Base-by-base conservation (phyloP, 2,113 vertebrate genomes). In the Sardina pilchardus region DNA sequence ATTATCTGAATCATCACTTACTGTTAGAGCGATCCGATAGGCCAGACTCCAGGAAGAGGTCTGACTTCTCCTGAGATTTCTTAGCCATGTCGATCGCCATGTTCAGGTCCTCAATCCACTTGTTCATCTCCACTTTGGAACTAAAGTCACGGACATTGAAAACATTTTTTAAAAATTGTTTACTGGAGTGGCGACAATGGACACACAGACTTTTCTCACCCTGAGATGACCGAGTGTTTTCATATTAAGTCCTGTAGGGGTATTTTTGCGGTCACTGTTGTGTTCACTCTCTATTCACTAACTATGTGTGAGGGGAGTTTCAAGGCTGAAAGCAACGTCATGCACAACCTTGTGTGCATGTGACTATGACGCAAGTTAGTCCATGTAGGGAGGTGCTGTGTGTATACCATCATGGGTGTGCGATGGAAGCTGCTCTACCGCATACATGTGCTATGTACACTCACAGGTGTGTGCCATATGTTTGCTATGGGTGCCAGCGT, bases 91-190 rank as follows among this genome's bases (percentile, higher is more conserved):
- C 96, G 0, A 99, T 99, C 0, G 98, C 97, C 2, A 94, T 30
- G 71, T 96, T 97, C 0, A 99, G 93, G 88, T 99, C 98, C 19
- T 96, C 96, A 85, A 97, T 96, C 98, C 98, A 99, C 90, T 98
- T 99, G 10, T 95, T 94, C 96, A 99, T 99, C 91, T 99, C 98
- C 89, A 97, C 92, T 81, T 93, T 96, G 2, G 97, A 97, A 87
- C 98, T 99, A 91, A 34, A 50, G 83, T 14, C 16, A 75, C 36
- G 47, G 47, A 17, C 17, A 84, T 8, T 56, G 1, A 12, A 89
- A 85, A 1, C 59, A 30, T 26, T n/a, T n/a, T n/a, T n/a, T 6
- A 63, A 63, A n/a, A 63, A 26, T 26, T 16, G 16, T 5, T 6
- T 21, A 56, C 4, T 24, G 19, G 21, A 50, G 12, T 50, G 12